These are phyloP conservation scores for Anastrepha obliqua DNA, from an alignment of 1,140 invertebrate species.

Conservation along the genomic window DNA sequence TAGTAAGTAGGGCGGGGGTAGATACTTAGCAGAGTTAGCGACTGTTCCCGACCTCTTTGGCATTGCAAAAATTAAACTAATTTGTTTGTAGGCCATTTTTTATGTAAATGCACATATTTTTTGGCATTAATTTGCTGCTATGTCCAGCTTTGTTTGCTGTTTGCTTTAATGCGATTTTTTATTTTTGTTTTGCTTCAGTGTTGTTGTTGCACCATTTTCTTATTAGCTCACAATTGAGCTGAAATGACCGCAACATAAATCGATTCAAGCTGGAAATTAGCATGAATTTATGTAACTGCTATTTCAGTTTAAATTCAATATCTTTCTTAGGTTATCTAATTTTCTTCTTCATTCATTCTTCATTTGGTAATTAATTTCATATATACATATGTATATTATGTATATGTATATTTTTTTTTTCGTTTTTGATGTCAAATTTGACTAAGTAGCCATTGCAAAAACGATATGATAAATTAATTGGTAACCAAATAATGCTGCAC, in stretches of 20 bases:
- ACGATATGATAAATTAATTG: background rate
- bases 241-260: conserved; percentile 23
- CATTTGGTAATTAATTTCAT: background rate
- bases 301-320: too few species aligned
- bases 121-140: background rate
- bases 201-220: background rate
- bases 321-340: too few species aligned
- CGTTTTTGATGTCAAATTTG: background rate
- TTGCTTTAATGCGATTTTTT: background rate
- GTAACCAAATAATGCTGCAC: too few species aligned
- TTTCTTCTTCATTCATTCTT: too few species aligned
- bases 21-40: background rate
- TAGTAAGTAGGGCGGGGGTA: too few species aligned
- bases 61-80: background rate
- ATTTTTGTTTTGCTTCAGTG: background rate
- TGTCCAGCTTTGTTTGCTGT: background rate
- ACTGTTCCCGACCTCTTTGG: background rate
- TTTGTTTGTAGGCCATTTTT: background rate
- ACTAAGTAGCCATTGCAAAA: background rate
- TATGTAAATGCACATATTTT: background rate
- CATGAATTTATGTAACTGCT: conserved; percentile 6
- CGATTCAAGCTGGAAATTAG: conserved; percentile 1
- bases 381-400: background rate
- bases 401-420: background rate
- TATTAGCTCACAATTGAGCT: conserved; percentile 6